These are phyloP conservation scores for Eremobia ochroleuca DNA, from an alignment of 2,888 invertebrate species.

Conservation along the genomic window DNA sequence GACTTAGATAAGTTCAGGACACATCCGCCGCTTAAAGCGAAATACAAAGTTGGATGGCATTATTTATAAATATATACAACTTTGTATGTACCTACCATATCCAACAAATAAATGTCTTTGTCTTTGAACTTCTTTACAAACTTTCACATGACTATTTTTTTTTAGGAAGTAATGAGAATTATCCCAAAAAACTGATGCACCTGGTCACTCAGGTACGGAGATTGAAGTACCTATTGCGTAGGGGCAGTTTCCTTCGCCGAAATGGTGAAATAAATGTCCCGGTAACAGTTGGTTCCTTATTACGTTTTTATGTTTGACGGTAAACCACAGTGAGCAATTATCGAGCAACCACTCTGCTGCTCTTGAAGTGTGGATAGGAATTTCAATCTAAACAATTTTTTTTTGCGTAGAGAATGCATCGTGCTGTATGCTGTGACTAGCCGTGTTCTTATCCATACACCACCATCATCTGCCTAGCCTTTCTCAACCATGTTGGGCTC, in stretches of 20 bases:
- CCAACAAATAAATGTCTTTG: not conserved
- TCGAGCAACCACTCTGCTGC: constrained; percentile 28
- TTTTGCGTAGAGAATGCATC: not conserved
- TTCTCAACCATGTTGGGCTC: no score
- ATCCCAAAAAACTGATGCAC: constrained; percentile 1
- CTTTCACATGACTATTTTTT: not conserved
- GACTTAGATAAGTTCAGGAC: no score
- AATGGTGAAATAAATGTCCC: constrained; percentile 52
- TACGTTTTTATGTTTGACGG: constrained; percentile 56
- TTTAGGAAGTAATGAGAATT: not conserved
- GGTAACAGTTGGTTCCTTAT: constrained; percentile 40
- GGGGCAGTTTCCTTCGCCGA: constrained; percentile 47
- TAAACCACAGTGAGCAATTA: constrained; percentile 54
- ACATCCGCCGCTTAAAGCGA: no score
- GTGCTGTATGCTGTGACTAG: not conserved
- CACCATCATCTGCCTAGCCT: no score
- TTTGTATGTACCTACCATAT: no score
- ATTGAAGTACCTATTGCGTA: constrained; percentile 46
- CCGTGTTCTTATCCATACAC: not conserved
- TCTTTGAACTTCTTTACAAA: not conserved
- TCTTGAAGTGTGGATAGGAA: constrained; percentile 22
- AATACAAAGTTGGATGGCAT: no score
- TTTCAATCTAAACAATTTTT: constrained; percentile 32
- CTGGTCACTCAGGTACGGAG: constrained; percentile 27
- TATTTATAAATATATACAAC: no score